Evolutionary conservation across 2,113 vertebrate species (phyloP).

Genomic region (Xenopus laevis): DNA sequence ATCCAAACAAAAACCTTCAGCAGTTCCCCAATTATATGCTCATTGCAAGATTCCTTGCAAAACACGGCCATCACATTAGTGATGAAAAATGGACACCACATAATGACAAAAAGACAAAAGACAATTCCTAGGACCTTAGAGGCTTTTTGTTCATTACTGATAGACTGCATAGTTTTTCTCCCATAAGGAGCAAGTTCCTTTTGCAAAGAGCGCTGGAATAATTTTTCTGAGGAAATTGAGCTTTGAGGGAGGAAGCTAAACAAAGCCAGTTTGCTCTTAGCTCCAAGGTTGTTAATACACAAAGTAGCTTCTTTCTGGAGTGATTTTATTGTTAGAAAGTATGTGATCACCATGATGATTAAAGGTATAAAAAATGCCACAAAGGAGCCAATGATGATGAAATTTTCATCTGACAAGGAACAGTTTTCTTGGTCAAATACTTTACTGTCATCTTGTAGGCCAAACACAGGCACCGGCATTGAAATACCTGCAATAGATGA

Average conservation of each 20-base stretch:
- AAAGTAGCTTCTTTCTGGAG: constrained; percentile 88
- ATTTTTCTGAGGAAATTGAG: constrained; percentile 85
- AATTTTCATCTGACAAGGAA: constrained; percentile 81
- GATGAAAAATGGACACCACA: constrained; percentile 98
- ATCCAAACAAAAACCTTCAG: constrained; percentile 96
- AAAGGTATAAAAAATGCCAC: constrained; percentile 94
- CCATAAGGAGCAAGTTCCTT: constrained; percentile 65
- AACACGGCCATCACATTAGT: constrained; percentile 89
- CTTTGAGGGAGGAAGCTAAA: constrained; percentile 82
- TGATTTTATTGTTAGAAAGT: constrained; percentile 87
- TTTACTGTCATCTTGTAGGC: constrained; percentile 84
- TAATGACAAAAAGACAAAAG: constrained; percentile 93
- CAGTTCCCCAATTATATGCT: constrained; percentile 71
- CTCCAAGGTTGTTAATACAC: constrained; percentile 77
- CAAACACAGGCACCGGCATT: constrained; percentile 89
- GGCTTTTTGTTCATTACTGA: constrained; percentile 94
- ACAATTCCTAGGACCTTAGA: constrained; percentile 96
- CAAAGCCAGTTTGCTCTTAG: constrained; percentile 79
- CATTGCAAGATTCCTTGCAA: constrained; percentile 75
- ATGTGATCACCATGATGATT: constrained; percentile 93
- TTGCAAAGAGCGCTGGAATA: constrained; percentile 79
- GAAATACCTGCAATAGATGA: constrained; percentile 75
- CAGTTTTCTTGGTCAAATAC: constrained; percentile 86
- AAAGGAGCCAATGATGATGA: constrained; percentile 89
- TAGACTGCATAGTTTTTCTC: constrained; percentile 87